Base-by-base conservation (phyloP, 2,888 invertebrate genomes). In the Ichneumoninae sp. region DNA sequence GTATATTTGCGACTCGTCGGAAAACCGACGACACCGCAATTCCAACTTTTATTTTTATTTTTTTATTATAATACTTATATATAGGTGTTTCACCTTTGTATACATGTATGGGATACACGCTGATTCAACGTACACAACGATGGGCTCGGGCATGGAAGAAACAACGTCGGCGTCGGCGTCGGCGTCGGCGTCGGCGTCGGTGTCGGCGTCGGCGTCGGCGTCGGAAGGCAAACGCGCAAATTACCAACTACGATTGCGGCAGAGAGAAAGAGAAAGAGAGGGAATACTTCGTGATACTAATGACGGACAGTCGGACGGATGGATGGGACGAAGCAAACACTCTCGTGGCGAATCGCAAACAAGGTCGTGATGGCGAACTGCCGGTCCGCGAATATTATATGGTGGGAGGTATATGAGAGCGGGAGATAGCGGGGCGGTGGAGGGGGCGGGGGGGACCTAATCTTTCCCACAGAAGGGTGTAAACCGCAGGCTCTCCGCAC, bases 221-320 rank as follows among this genome's bases (percentile, higher is more conserved):
- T 74, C 79, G 74, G 79, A 69, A 57, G 76, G 81, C 81, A 81
- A 80, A 69, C 78, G 89, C 89, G 90, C 88, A 90, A 90, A 90
- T 90, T 89, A 88, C 89, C 81, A 86, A 86, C 86, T 62, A 87
- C 87, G 87, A 89, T 90, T 90, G 89, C 89, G 87, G 88, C 88
- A 62, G 68, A 80, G 68, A 60, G 62, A 50, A 54, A 75, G 76
- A 69, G 57, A 60, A 77, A 86, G 62, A 50, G 62, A 75, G 76
- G 47, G 57, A 75, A 77, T 86, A 88, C 87, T 88, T 88, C 85
- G 85, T 79, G 87, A 87, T 90, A 87, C 89, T 90, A 90, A 91
- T 90, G 90, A 90, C 89, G 88, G 81, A 79, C 69, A 80, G 79
- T 70, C 52, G 76, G 74, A 84, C 60, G 57, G 65, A 72, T 68